Conservation (phyloP, 2,888 invertebrate species). For the Anticlea derivata region DNA sequence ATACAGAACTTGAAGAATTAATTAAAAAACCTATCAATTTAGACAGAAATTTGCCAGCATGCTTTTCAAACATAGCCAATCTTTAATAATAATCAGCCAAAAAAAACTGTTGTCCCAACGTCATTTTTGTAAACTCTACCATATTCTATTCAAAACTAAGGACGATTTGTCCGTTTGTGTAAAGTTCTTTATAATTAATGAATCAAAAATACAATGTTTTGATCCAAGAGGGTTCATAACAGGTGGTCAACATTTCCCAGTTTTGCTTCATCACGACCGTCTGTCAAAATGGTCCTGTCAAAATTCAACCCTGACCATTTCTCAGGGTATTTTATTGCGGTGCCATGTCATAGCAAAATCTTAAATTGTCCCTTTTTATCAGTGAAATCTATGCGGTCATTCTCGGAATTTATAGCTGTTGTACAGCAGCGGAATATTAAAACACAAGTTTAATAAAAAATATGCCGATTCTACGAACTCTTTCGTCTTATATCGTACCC, state of each 20-base stretch:
- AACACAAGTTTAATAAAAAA: slow-evolving; percentile 9
- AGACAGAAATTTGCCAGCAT: no score
- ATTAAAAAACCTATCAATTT: no score
- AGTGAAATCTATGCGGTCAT: slow-evolving; percentile 37
- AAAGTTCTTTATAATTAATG: slow-evolving; percentile 79
- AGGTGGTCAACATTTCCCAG: slow-evolving; percentile 68
- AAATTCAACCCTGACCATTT: slow-evolving; percentile 31
- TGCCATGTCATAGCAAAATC: slow-evolving; percentile 37
- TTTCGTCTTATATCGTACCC: no score
- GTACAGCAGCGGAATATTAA: slow-evolving; percentile 33
- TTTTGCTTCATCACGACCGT: slow-evolving; percentile 56
- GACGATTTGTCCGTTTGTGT: slow-evolving; percentile 70
- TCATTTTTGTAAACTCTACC: slow-evolving; percentile 49
- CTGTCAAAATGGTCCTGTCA: slow-evolving; percentile 39
- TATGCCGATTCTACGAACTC: background rate
- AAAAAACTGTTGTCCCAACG: no score
- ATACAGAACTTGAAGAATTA: no score
- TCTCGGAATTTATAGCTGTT: slow-evolving; percentile 39
- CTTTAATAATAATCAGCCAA: no score
- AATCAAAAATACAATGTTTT: slow-evolving; percentile 65
- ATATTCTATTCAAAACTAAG: slow-evolving; percentile 46
- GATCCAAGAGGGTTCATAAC: slow-evolving; percentile 76
- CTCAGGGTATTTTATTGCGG: slow-evolving; percentile 36
- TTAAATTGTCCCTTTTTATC: slow-evolving; percentile 39
- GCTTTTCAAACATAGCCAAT: no score